A percentile compares a stretch with the other conserved stretches of the same genome.
Conservation (phyloP, 2,113 vertebrate genomes). For the Trichomycterus rosablanca region DNA sequence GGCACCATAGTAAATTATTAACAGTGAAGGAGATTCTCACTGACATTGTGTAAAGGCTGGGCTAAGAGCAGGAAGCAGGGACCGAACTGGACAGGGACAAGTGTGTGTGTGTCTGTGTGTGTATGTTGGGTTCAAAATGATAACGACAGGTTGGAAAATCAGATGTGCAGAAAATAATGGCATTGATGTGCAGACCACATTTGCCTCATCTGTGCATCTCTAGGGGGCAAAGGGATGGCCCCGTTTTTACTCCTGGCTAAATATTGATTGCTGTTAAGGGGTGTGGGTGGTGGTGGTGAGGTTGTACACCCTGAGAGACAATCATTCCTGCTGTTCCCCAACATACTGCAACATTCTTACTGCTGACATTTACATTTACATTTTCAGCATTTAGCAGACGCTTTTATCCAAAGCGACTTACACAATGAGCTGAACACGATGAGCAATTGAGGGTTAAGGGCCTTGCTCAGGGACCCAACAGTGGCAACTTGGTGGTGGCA, state of each 20-base stretch:
- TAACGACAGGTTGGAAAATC: constrained; percentile 59
- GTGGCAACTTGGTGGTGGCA: too few relatives aligned
- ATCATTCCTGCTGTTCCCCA: too few relatives aligned
- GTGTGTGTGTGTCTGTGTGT: constrained; percentile 36
- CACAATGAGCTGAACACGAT: too few relatives aligned
- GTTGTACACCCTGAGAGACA: too few relatives aligned
- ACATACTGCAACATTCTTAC: too few relatives aligned
- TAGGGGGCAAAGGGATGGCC: constrained; percentile 53
- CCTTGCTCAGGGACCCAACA: too few relatives aligned
- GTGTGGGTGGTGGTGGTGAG: too few relatives aligned
- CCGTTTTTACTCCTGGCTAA: constrained; percentile 63
- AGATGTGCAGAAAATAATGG: constrained; percentile 73
- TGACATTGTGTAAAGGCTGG: constrained; percentile 67
- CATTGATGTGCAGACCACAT: constrained; percentile 68
- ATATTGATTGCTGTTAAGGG: constrained; percentile 57
- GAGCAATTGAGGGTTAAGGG: too few relatives aligned
- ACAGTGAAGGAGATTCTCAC: constrained; percentile 71
- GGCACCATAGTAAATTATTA: constrained; percentile 80
- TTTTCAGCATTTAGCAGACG: too few relatives aligned
- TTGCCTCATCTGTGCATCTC: constrained; percentile 62
- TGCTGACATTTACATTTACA: too few relatives aligned
- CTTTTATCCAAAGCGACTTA: too few relatives aligned
- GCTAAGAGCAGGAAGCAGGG: constrained; percentile 59
- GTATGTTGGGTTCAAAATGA: constrained; percentile 8
- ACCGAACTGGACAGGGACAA: constrained; percentile 39